These are phyloP conservation scores for Pygmarrhopalites habei DNA, from an alignment of 1,140 invertebrate species.

Conservation along the genomic window DNA sequence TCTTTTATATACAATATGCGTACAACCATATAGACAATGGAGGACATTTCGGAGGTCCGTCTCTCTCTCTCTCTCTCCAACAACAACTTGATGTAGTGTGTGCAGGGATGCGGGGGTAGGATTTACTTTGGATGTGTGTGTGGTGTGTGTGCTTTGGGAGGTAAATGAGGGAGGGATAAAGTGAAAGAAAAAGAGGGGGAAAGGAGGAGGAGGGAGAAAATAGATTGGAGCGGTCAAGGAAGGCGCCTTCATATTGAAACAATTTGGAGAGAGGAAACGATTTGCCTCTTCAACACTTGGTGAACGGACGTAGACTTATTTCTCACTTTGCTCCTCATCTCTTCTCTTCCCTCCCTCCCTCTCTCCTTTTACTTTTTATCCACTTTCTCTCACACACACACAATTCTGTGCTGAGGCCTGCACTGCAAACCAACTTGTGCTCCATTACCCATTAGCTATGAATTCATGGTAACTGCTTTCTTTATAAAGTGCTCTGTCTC, in stretches of 20 bases:
- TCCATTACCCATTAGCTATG: too few relatives aligned
- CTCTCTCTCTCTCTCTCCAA: too few relatives aligned
- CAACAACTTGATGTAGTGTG: too few relatives aligned
- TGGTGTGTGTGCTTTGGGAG: neutral
- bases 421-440: too few relatives aligned
- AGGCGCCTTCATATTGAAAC: constrained; percentile 39
- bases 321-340: constrained; percentile 3
- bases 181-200: neutral
- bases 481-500: too few relatives aligned
- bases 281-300: constrained; percentile 35
- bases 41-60: too few relatives aligned
- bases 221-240: constrained; percentile 39
- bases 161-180: constrained; percentile 10
- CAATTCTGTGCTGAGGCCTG: too few relatives aligned
- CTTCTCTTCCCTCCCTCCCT: neutral
- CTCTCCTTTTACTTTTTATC: neutral
- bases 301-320: constrained; percentile 12
- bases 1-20: too few relatives aligned
- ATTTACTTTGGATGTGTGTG: too few relatives aligned
- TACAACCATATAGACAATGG: too few relatives aligned
- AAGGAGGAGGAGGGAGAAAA: constrained; percentile 19
- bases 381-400: constrained; percentile 1
- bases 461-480: too few relatives aligned
- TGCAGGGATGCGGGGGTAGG: too few relatives aligned
- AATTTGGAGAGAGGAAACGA: constrained; percentile 34